Evolutionary conservation across 2,888 invertebrate genomes (phyloP), one percentile per base, ranked within the genome.

Genomic region (Patella caerulea): DNA sequence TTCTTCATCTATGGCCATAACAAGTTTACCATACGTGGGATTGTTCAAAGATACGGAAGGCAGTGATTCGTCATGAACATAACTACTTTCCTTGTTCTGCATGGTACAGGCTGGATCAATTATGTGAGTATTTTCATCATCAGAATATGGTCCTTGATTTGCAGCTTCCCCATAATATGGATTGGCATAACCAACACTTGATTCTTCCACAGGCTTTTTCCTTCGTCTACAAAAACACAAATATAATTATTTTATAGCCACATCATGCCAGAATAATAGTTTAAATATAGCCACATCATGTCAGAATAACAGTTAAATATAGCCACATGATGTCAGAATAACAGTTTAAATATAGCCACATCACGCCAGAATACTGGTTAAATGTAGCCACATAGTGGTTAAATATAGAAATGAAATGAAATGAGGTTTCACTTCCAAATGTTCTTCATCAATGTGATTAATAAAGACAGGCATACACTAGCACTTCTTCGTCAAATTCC

Each of bases 41-140:
- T 76, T 76, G 73, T 65, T 76, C 5, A 76, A 53, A 56, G 65
- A 65, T n/a, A 73, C 24, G 9, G 76, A 76, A 14, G 76, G 76
- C 14, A 54, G 76, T 2, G 65, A 72, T 65, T 72, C 72, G 69
- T 76, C 56, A 5, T 19, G 69, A 73, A 45, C 59, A 5, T 55
- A 52, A 14, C 59, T 55, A 12, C 73, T 73, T 19, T 72, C 76
- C 29, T 75, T 75, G 29, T 70, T 24, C 55, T 75, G 70, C n/a
- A 34, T 70, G 14, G 54, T 71, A 19, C 65, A 65, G 0, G 19
- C 14, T 45, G 45, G 45, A 45, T 45, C 45, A 45, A 9, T 45
- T 45, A 45, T 45, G 45, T 9, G 45, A 29, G 15, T 74, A n/a
- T 56, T 59, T 24, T 15, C 71, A 4, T 75, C 71, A n/a, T 73